Conservation (phyloP, 2,113 vertebrate genomes). For the Mustela lutreola region DNA sequence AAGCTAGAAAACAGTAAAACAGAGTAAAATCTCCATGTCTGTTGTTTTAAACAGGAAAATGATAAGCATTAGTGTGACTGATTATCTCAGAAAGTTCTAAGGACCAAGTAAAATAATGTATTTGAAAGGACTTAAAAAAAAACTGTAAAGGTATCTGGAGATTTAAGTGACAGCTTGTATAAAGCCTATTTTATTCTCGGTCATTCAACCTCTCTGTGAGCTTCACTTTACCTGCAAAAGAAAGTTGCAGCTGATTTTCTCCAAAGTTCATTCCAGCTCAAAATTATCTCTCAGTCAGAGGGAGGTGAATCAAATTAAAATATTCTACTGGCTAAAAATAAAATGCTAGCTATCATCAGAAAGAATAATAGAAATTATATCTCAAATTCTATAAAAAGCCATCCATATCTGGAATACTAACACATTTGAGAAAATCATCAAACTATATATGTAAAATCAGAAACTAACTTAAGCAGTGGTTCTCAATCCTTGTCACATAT, state of each 20-base stretch:
- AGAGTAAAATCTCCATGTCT: slow-evolving; percentile 18
- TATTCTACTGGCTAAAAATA: slow-evolving; percentile 75
- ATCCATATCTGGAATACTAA: slow-evolving; percentile 54
- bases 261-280: slow-evolving; percentile 67
- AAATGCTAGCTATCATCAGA: slow-evolving; percentile 67
- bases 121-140: slow-evolving; percentile 27
- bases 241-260: slow-evolving; percentile 52
- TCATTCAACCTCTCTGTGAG: slow-evolving; percentile 45
- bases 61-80: background rate
- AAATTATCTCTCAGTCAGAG: slow-evolving; percentile 67
- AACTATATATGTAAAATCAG: background rate
- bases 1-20: slow-evolving; percentile 12
- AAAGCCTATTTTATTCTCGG: slow-evolving; percentile 39
- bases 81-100: background rate
- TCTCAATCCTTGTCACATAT: background rate
- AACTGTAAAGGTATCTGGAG: background rate
- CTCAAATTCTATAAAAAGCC: slow-evolving; percentile 62
- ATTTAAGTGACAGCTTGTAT: background rate
- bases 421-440: background rate
- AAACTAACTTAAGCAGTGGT: background rate
- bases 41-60: slow-evolving; percentile 7
- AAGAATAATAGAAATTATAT: slow-evolving; percentile 71
- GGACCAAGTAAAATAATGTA: background rate
- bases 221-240: slow-evolving; percentile 35
- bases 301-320: slow-evolving; percentile 70